A percentile compares a stretch with the other conserved stretches of the same genome.
These are phyloP conservation scores for Drosophila birchii DNA, from an alignment of 2,888 invertebrate species.

Conservation along the genomic window DNA sequence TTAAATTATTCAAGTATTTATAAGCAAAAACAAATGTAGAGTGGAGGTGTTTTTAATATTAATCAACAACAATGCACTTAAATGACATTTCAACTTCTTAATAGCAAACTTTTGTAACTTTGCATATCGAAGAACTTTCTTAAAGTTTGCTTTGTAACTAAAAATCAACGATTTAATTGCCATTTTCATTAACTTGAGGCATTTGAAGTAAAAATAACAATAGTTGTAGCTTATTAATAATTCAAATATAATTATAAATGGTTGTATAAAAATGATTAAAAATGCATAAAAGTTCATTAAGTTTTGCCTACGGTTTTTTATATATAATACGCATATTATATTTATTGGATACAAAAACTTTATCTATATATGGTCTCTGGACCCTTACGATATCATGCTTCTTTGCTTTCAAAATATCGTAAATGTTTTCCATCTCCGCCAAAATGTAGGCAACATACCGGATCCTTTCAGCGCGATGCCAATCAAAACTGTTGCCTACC, in stretches of 20 bases:
- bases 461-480: neutral
- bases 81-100: neutral
- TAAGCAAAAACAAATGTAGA: neutral
- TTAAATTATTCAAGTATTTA: neutral
- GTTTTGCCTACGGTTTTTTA: neutral
- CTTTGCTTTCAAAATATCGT: neutral
- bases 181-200: neutral
- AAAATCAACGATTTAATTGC: too few relatives aligned
- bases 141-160: neutral
- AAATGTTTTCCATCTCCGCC: neutral
- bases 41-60: neutral
- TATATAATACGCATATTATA: neutral
- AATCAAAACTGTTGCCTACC: slow-evolving; percentile 43
- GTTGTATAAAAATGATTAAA: neutral
- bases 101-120: neutral
- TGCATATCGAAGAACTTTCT: neutral
- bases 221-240: neutral
- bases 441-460: slow-evolving; percentile 46
- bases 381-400: neutral
- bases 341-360: neutral
- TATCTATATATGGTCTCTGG: neutral
- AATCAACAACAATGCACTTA: neutral
- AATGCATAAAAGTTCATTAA: neutral
- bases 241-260: neutral
- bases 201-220: neutral